Evolutionary conservation across 2,113 vertebrate species (phyloP), one percentile per base, ranked within the genome.

Genomic region (Bujurquina vittata): DNA sequence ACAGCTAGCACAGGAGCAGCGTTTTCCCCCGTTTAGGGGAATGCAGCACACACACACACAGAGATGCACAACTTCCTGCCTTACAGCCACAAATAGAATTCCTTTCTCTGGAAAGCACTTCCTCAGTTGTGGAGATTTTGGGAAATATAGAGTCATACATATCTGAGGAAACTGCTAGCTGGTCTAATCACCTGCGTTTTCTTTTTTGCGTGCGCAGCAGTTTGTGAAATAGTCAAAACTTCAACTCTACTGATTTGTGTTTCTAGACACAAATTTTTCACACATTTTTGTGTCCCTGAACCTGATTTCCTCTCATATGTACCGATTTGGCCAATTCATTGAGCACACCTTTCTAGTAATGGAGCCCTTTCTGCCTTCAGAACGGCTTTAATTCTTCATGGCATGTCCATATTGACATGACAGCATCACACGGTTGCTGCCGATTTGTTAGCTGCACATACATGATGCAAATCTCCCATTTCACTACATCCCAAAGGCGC

Each of bases 1-100:
- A 15, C 10, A 49, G 5, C 43, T 69, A 69, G 49, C 0, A 0
- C 15, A 26, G 23, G 0, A 12, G 15, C 12, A 29, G 2, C 18
- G 10, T 26, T 69, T 29, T 69, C 20, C 1, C 9, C 22, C 22
- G 18, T 46, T 26, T 46, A 2, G 37, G 43, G 63, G 63, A 20
- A 17, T 49, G 5, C 14, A 49, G 6, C 43, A 5, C 40, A 49
- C 11, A 18, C n/a, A n/a, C n/a, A n/a, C n/a, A n/a, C n/a, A n/a
- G n/a, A 26, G 14, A 26, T 9, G 15, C 5, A 29, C 43, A 29
- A 18, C 22, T 49, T 23, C 22, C 63, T 11, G 5, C 40, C 0
- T 69, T 69, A 7, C 9, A 20, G 40, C 63, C 63, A 69, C 63
- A 49, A 69, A 49, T 18, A 49, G 46, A 67, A 18, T n/a, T 55